phyloP scores from a whole-genome alignment of 2,113 vertebrate species.

The Manacus vitellinus region DNA sequence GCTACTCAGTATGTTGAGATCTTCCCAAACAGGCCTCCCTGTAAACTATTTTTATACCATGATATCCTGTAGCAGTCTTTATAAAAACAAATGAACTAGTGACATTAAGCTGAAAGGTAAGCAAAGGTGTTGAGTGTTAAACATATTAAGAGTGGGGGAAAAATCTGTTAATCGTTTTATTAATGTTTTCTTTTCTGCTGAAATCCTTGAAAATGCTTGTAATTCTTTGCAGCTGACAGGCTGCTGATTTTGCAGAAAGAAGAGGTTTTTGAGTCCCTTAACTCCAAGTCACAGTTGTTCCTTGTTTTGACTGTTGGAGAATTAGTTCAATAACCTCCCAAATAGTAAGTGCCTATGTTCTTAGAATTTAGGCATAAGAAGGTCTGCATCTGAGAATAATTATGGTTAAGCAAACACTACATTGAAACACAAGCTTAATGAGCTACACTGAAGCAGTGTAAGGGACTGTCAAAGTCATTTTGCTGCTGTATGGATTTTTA shows the following conservation, averaged over 20 bases:
- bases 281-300: conserved; percentile 50
- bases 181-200: conserved; percentile 63
- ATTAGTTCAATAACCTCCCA: conserved; percentile 45
- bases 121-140: conserved; percentile 65
- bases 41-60: conserved; percentile 43
- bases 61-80: conserved; percentile 35
- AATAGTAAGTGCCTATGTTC: conserved; percentile 27
- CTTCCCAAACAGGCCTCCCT: conserved; percentile 21
- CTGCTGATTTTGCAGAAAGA: conserved; percentile 58
- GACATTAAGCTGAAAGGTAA: conserved; percentile 68
- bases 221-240: conserved; percentile 68
- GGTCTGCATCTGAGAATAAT: conserved; percentile 39
- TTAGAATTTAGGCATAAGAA: neutral
- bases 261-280: conserved; percentile 40
- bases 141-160: neutral
- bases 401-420: conserved; percentile 10
- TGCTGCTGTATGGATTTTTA: neutral
- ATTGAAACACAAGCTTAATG: conserved; percentile 24
- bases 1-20: neutral
- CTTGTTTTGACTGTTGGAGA: conserved; percentile 49
- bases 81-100: conserved; percentile 69
- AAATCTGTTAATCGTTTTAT: conserved; percentile 65
- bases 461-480: neutral
- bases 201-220: conserved; percentile 60
- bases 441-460: neutral